These are phyloP conservation scores for Rhabdomys dilectus DNA, from an alignment of 2,113 vertebrate species.

Conservation along the genomic window DNA sequence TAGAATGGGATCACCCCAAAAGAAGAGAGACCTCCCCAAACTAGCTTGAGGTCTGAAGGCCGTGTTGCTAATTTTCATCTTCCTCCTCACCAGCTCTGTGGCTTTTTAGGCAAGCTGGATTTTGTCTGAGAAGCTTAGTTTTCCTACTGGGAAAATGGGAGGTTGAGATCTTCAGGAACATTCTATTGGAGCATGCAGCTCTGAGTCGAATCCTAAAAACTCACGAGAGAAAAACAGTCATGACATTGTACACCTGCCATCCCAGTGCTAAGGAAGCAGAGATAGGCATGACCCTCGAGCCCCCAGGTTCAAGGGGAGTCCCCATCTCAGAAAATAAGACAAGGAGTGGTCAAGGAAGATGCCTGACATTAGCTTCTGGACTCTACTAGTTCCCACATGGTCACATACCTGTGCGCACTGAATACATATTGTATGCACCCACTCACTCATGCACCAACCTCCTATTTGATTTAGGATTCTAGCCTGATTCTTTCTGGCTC, in stretches of 20 bases:
- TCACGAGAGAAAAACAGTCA: neutral
- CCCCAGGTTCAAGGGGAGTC: neutral
- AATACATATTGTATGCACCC: neutral
- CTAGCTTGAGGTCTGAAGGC: neutral
- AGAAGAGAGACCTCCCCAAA: neutral
- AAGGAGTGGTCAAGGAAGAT: too few species aligned
- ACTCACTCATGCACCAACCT: neutral
- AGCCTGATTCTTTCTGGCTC: neutral
- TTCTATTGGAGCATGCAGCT: neutral
- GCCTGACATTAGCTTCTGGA: neutral
- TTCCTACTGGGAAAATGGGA: neutral
- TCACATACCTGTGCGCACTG: neutral
- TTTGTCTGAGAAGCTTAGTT: neutral
- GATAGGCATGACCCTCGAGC: fast-evolving
- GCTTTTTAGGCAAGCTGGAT: neutral
- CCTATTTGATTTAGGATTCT: neutral
- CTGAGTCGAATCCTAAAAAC: neutral
- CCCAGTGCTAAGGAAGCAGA: neutral
- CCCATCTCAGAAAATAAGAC: neutral
- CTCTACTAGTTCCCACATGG: too few species aligned
- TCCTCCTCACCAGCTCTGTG: neutral
- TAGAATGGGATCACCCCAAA: neutral
- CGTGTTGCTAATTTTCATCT: neutral
- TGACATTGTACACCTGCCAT: too few species aligned
- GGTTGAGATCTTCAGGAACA: neutral